phyloP scores from a whole-genome alignment of 2,113 vertebrate species.

The Burhinus oedicnemus region DNA sequence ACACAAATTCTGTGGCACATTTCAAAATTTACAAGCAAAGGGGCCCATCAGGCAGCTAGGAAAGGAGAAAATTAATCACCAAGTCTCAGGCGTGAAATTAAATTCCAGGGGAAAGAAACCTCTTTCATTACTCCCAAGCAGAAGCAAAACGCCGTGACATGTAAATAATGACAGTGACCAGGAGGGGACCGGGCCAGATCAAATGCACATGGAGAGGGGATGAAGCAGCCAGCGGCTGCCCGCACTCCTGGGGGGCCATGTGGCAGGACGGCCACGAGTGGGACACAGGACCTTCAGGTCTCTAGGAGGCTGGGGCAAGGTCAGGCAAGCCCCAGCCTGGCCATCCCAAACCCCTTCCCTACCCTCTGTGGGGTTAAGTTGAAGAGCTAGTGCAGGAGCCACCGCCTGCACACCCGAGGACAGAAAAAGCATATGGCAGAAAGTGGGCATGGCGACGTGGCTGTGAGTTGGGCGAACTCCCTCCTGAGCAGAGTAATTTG shows the following conservation, averaged over 20 bases:
- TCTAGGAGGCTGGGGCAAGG: not conserved
- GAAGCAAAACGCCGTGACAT: conserved; percentile 52
- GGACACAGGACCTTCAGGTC: not conserved
- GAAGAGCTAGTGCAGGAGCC: not conserved
- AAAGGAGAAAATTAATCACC: conserved; percentile 74
- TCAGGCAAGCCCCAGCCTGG: not conserved
- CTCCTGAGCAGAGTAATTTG: conserved; percentile 22
- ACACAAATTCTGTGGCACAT: conserved; percentile 73
- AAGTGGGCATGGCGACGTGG: not conserved
- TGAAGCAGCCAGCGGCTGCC: rapidly evolving
- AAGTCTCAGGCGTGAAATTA: conserved; percentile 81
- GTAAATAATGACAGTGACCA: conserved; percentile 21
- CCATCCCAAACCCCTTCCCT: rapidly evolving
- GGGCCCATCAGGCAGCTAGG: conserved; percentile 50
- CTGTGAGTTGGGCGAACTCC: not conserved
- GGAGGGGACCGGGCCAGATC: not conserved
- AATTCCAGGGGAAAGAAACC: conserved; percentile 75
- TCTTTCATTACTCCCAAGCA: conserved; percentile 68
- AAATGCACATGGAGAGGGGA: rapidly evolving
- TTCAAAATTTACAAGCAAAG: conserved; percentile 73
- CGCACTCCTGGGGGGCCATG: rapidly evolving
- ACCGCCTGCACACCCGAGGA: not conserved
- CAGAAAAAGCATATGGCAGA: not conserved
- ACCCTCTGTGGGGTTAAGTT: not conserved
- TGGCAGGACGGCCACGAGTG: rapidly evolving